Evolutionary conservation across 2,888 invertebrate species (phyloP), one percentile per base, ranked within the genome.

Genomic region (Hirtodrosophila trivittata): DNA sequence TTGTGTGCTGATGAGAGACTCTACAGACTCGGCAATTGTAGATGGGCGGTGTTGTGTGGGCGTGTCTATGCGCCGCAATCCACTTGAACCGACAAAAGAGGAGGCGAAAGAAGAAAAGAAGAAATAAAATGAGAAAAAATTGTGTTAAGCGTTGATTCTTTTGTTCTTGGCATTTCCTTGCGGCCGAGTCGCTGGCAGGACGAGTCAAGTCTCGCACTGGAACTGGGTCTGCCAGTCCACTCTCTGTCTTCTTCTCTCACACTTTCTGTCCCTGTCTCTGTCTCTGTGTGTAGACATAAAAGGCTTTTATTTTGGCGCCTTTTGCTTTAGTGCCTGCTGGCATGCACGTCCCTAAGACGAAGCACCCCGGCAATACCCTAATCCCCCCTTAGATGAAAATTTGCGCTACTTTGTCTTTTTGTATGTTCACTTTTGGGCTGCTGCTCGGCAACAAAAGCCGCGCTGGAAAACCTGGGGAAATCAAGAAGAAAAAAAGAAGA

Each of bases 331-430:
- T 51, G 68, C 75, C 82, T 72, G 64, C 68, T 72, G 78, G 75
- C 78, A 78, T 73, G 83, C 80, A 80, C 66, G 64, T 72, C 73
- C 75, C 67, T 46, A 56, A 75, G 80, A 85, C 71, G 66, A 56
- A 60, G 57, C 78, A 62, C 25, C 41, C 25, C 38, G 9, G 35
- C 16, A 8, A 45, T 25, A 13, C 10, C 33, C 5, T n/a, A 25
- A 42, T 14, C 35, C 37, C 30, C 41, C 38, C 41, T 43, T 57
- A 59, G 42, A 54, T 75, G 71, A 56, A 72, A 86, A 86, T 86
- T 86, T 82, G 86, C 75, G 84, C 82, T 77, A 86, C 86, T 86
- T 82, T 82, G 85, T 86, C 85, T 84, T 86, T 82, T 84, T n/a
- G 82, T 70, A 38, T 85, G 80, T 75, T 78, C 73, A 82, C 69